These are phyloP conservation scores for Diplosoma virens DNA, from an alignment of 23 tunicate species.

Conservation along the genomic window DNA sequence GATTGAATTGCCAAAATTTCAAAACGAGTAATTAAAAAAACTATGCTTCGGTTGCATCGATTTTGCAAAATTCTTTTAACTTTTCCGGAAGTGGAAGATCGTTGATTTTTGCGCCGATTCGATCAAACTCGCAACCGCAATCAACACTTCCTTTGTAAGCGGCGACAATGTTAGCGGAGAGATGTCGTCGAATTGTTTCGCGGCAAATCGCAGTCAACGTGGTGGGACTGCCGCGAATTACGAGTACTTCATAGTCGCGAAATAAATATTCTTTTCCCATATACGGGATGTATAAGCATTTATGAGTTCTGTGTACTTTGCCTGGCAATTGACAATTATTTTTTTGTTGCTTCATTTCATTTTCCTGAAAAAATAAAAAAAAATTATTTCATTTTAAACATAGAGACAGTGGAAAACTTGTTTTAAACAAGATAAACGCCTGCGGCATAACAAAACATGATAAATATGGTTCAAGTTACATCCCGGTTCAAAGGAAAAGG, in stretches of 20 bases:
- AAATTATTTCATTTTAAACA: no score
- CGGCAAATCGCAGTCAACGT: constrained; percentile 25
- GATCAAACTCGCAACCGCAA: not conserved
- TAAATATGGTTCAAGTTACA: no score
- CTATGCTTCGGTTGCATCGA: no score
- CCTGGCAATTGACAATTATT: constrained; percentile 67
- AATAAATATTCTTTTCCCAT: constrained; percentile 70
- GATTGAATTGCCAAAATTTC: no score
- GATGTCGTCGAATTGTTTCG: not conserved
- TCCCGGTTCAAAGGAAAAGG: no score
- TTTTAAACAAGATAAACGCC: no score
- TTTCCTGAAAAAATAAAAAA: no score
- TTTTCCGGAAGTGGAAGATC: constrained; percentile 48
- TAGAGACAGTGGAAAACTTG: no score
- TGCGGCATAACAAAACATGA: no score
- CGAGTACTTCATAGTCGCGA: constrained; percentile 68
- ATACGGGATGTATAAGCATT: constrained; percentile 74
- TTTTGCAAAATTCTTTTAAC: constrained; percentile 65
- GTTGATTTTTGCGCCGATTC: constrained; percentile 22
- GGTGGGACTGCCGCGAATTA: constrained; percentile 61
- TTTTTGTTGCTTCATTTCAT: no score
- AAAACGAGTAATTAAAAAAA: no score
- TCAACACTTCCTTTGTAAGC: not conserved
- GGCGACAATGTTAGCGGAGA: not conserved
- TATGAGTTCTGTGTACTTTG: constrained; percentile 74